These are phyloP conservation scores for Chromobotia macracanthus DNA, from an alignment of 2,797 vertebrate genomes.

Conservation along the genomic window DNA sequence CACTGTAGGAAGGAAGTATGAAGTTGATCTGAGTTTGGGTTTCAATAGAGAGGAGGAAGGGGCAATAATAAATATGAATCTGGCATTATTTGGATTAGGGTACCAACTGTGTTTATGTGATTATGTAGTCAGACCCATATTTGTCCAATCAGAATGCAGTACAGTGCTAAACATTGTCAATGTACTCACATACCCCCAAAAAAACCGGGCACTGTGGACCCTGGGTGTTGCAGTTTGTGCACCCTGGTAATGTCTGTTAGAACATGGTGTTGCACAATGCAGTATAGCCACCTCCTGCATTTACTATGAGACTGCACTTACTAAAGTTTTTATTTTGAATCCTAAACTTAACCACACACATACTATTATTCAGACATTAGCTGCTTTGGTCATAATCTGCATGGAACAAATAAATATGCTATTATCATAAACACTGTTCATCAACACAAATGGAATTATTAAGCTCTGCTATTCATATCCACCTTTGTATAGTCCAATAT, in stretches of 20 bases:
- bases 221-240: slow-evolving; percentile 14
- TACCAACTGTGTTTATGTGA: slow-evolving; percentile 46
- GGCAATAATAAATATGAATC: slow-evolving; percentile 37
- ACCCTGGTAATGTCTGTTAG: not conserved
- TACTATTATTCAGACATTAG: not conserved
- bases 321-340: slow-evolving; percentile 38
- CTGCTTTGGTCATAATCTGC: slow-evolving; percentile 11
- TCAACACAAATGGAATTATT: slow-evolving; percentile 32
- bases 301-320: slow-evolving; percentile 63
- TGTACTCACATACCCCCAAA: not conserved
- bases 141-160: slow-evolving; percentile 50
- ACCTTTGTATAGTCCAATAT: slow-evolving; percentile 34
- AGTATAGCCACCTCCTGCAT: slow-evolving; percentile 49
- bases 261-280: slow-evolving; percentile 48
- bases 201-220: slow-evolving; percentile 20
- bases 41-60: slow-evolving; percentile 3
- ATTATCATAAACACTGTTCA: slow-evolving; percentile 7
- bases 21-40: slow-evolving; percentile 6
- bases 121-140: slow-evolving; percentile 38
- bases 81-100: slow-evolving; percentile 46
- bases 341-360: slow-evolving; percentile 15
- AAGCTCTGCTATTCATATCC: slow-evolving; percentile 6
- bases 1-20: not conserved
- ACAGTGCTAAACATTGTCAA: slow-evolving; percentile 6
- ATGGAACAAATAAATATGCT: slow-evolving; percentile 8